Conservation (phyloP, 2,888 invertebrate species). For the Aleiodes alternator region DNA sequence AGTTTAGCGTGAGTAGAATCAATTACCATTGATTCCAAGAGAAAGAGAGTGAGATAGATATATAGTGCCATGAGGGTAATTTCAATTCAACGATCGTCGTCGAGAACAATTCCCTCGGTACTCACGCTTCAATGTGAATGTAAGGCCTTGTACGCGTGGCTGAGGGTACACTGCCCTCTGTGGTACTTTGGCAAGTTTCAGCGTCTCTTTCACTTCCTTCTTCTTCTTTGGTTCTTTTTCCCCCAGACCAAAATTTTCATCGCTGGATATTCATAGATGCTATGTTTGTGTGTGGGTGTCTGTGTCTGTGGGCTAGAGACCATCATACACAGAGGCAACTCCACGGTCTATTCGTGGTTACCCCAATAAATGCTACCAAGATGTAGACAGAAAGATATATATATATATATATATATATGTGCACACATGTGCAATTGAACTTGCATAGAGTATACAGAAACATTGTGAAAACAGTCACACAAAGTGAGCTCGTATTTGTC, state of each 20-base stretch:
- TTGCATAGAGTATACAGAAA: conserved; percentile 1
- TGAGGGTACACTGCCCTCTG: conserved; percentile 51
- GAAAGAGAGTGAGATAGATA: background rate
- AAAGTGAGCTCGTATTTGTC: conserved; percentile 40
- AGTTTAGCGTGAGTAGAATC: conserved; percentile 44
- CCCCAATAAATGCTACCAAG: conserved; percentile 59
- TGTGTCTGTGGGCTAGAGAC: conserved; percentile 55
- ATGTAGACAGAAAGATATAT: background rate
- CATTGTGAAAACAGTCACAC: background rate
- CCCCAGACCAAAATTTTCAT: conserved; percentile 45
- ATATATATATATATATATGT: background rate
- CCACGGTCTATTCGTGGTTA: conserved; percentile 72
- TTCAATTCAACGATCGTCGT: conserved; percentile 38
- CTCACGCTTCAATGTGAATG: conserved; percentile 16
- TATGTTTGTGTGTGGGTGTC: conserved; percentile 49
- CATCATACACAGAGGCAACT: conserved; percentile 60
- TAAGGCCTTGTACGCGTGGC: conserved; percentile 23
- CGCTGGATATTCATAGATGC: conserved; percentile 71
- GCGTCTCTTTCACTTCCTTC: conserved; percentile 11
- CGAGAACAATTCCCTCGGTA: conserved; percentile 12
- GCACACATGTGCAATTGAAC: background rate
- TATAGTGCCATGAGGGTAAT: conserved; percentile 22
- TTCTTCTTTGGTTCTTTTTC: background rate
- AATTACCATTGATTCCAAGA: conserved; percentile 36
- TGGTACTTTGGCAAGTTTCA: conserved; percentile 34